Conservation (phyloP, 2,888 invertebrate species). For the Copidosoma aretas region DNA sequence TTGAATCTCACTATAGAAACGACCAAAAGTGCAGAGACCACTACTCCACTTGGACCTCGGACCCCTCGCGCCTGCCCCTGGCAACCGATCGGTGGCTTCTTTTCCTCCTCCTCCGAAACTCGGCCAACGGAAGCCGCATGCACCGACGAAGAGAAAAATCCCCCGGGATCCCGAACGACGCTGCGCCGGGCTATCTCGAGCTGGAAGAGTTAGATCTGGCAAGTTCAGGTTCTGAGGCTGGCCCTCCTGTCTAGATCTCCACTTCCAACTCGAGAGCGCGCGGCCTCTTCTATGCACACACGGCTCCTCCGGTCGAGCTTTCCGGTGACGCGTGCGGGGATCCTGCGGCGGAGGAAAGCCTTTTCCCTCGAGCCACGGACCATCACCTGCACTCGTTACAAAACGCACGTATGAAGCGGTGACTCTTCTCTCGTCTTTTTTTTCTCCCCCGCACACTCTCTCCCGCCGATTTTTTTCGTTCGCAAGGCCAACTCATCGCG, state of each 20-base stretch:
- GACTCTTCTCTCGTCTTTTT: neutral
- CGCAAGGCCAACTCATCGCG: neutral
- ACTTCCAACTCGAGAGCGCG: conserved; percentile 69
- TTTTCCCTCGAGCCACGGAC: no score
- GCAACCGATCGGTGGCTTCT: neutral
- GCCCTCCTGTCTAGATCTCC: conserved; percentile 68
- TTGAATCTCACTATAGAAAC: conserved; percentile 73
- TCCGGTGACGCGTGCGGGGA: no score
- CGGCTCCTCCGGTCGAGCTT: neutral
- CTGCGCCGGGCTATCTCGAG: conserved; percentile 63
- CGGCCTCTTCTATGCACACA: conserved; percentile 3
- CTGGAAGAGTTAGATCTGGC: conserved; percentile 82
- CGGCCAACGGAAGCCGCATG: no score
- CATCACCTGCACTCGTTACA: no score
- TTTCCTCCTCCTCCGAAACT: no score
- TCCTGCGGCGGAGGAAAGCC: no score
- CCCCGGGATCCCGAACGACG: conserved; percentile 38
- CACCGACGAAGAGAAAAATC: no score
- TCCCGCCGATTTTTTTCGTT: neutral
- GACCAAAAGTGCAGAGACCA: conserved; percentile 70
- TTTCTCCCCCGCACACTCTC: neutral
- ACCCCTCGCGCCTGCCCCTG: no score
- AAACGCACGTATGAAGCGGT: no score
- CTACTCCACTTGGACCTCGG: conserved; percentile 70
- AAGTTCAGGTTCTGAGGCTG: conserved; percentile 54